phyloP scores from a whole-genome alignment of 2,113 vertebrate genomes.

The Rallus limicola region DNA sequence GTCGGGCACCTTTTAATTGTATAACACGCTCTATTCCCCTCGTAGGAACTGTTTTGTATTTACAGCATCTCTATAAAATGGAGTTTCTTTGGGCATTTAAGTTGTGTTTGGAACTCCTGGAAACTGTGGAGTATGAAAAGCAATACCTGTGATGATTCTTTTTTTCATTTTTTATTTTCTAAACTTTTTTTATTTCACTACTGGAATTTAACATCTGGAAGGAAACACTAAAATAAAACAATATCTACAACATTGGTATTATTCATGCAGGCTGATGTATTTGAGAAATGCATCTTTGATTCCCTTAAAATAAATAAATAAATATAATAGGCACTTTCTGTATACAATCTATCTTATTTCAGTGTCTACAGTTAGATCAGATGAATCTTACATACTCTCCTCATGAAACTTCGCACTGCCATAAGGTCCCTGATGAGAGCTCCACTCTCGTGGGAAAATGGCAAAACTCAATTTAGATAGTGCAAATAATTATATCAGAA shows the following conservation, averaged over 20 bases:
- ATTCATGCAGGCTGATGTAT: neutral
- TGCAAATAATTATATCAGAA: neutral
- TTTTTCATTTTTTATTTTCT: neutral
- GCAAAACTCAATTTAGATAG: fast-evolving
- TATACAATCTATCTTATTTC: neutral
- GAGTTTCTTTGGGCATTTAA: neutral
- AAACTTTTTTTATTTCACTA: neutral
- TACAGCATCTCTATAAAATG: neutral
- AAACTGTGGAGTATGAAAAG: neutral
- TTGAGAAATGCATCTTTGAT: neutral
- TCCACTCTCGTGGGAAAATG: neutral
- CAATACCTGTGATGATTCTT: fast-evolving
- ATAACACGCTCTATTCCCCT: neutral
- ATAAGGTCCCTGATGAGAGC: neutral
- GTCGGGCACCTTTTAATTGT: neutral
- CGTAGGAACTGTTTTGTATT: neutral
- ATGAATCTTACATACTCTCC: neutral
- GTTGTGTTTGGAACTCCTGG: neutral
- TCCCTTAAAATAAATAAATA: neutral
- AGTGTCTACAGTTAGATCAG: neutral
- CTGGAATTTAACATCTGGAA: neutral
- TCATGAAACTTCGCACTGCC: neutral
- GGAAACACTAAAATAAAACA: neutral
- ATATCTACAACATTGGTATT: neutral
- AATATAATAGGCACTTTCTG: neutral